Evolutionary conservation across 2,113 vertebrate genomes (phyloP).

Genomic region (Strix uralensis): DNA sequence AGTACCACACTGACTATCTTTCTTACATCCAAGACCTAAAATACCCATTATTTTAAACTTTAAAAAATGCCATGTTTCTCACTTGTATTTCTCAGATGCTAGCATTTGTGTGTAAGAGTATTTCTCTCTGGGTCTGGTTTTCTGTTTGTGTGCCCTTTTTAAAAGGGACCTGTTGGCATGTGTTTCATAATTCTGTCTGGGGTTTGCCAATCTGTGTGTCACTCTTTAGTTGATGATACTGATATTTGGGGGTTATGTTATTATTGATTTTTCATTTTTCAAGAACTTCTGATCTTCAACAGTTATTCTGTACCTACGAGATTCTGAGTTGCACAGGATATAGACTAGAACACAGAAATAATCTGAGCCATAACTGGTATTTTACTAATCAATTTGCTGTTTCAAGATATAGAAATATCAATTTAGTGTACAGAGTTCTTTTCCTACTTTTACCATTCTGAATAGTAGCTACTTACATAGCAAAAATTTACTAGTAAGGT

Average conservation of each 20-base stretch:
- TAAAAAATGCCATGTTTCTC: not conserved
- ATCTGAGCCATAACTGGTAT: not conserved
- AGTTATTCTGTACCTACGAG: not conserved
- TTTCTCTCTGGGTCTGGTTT: not conserved
- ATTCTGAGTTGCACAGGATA: not conserved
- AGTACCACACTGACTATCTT: not conserved
- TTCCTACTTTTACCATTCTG: not conserved
- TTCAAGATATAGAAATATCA: not conserved
- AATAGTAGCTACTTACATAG: not conserved
- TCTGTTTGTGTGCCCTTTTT: not conserved
- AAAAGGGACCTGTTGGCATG: accelerated
- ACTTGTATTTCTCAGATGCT: not conserved
- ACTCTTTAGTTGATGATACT: not conserved
- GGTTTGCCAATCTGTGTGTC: not conserved
- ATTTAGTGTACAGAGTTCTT: not conserved
- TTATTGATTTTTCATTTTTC: not conserved
- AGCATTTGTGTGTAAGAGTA: not conserved
- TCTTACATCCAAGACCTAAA: not conserved
- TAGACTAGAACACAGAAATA: not conserved
- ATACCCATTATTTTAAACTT: not conserved
- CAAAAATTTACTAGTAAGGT: not conserved
- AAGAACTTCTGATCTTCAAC: not conserved
- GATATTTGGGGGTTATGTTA: not conserved
- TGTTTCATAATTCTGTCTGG: not conserved
- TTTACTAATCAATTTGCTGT: not conserved